Evolutionary conservation across 2,797 vertebrate species (phyloP), one percentile per base, ranked within the genome.

Genomic region (Pteronotus mesoamericanus): DNA sequence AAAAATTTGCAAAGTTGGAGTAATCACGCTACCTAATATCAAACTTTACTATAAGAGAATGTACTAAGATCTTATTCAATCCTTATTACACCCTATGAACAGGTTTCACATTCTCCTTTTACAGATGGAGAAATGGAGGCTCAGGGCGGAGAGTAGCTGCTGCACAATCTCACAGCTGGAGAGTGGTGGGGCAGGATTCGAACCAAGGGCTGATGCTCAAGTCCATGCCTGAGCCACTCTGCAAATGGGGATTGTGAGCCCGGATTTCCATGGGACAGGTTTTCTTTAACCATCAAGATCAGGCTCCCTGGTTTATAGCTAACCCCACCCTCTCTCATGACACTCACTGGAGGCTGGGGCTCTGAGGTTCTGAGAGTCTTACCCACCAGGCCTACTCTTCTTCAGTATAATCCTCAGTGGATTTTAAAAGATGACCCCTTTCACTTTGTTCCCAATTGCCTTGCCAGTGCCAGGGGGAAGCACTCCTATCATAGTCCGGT

Each of bases 231-330:
- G 0, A 42, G 34, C 24, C 1, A 0, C 32, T n/a, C 51, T 19
- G 37, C 1, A 29, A 1, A n/a, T n/a, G n/a, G n/a, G n/a, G n/a
- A n/a, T 34, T 55, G 11, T 69, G 87, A 90, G 24, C 78, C 5
- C 15, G 57, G n/a, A 42, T 48, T 86, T 89, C 48, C 29, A 32
- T 0, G 18, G 26, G 34, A 24, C 34, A 61, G 7, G 7, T 59
- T 74, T 68, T 44, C 44, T 74, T 84, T 80, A 91, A 88, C 21
- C 89, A 71, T 55, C 48, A 82, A 44, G 59, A 86, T 18, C 46
- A 51, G 19, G 3, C 3, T 26, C 22, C 9, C 9, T 69, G 18
- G 18, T n/a, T 85, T 39, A 64, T 3, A 79, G 68, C 14, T 37
- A 42, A 89, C 29, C 21, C 1, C 7, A 19, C 1, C 24, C 11